Base-by-base conservation (phyloP, 2,797 vertebrate genomes). In the Tauraco hartlaubi region DNA sequence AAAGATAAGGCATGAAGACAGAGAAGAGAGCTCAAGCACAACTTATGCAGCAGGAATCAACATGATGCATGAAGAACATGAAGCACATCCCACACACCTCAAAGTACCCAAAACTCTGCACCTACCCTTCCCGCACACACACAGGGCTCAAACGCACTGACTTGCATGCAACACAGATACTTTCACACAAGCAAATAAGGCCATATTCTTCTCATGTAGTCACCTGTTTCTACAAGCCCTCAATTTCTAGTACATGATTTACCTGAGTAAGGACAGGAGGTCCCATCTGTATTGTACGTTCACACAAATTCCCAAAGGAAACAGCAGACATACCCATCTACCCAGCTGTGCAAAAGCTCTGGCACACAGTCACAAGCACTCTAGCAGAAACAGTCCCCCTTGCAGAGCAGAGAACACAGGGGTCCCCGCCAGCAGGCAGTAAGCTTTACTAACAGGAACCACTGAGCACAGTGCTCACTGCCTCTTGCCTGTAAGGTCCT, bases 201-300 rank as follows among this genome's bases (percentile, higher is more conserved):
- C 37, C 25, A n/a, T 29, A 28, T 29, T 56, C 31, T 88, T 56
- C 58, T 62, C 28, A 17, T 2, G 18, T 5, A 64, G 31, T 46
- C 91, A 83, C 39, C 39, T 49, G 39, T 22, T 61, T 28, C 62
- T 9, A 67, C 15, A 76, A 44, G 48, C 49, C 35, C 63, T 56
- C 74, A 1, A 55, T 49, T 88, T 84, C 86, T 52, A 72, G 35
- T 31, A 73, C 35, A 12, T 4, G 4, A 39, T 96, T 94, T 93
- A 93, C 95, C 93, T 89, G 86, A 74, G 25, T 59, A 59, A 92
- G 77, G 88, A 93, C 83, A 83, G 85, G 82, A 80, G 90, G 71
- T 78, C 92, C 49, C 83, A 59, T 81, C 85, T 93, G 75, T 55
- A 72, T 15, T 41, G 64, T 18, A 85, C 88, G 85, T 49, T 88